Conservation (phyloP, 2,113 vertebrate genomes). For the Corythornis vintsioides region DNA sequence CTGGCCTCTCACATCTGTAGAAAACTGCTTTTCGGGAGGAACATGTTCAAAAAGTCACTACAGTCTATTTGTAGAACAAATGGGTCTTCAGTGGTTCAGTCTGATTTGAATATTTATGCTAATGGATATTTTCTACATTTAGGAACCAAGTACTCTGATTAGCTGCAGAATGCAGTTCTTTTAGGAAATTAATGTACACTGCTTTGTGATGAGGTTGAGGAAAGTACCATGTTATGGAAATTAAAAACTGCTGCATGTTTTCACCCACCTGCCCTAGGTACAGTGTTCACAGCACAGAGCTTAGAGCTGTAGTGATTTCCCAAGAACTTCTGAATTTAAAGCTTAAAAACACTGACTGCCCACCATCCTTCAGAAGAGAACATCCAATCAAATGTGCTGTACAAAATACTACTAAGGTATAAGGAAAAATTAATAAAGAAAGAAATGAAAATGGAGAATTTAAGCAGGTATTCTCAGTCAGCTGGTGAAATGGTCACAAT, state of each 20-base stretch:
- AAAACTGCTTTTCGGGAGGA: conserved; percentile 9
- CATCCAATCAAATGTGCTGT: not conserved
- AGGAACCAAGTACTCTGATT: conserved; percentile 24
- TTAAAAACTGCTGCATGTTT: not conserved
- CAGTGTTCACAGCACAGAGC: not conserved
- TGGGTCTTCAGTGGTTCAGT: conserved; percentile 32
- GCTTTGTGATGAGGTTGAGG: not conserved
- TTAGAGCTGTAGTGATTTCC: not conserved
- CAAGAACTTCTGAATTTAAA: not conserved
- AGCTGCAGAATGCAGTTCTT: conserved; percentile 3
- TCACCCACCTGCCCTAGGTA: not conserved
- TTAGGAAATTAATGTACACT: conserved; percentile 20
- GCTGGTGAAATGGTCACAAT: not conserved
- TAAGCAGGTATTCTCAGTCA: not conserved
- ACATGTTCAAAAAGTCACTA: not conserved
- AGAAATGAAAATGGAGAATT: not conserved
- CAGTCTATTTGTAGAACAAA: conserved; percentile 48
- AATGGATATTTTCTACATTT: conserved; percentile 42
- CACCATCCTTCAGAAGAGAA: not conserved
- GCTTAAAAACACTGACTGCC: not conserved
- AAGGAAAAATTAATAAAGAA: not conserved
- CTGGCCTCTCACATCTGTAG: not conserved
- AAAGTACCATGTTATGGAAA: not conserved
- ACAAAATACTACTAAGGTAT: not conserved
- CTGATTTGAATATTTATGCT: conserved; percentile 43